Base-by-base conservation (phyloP, 2,888 invertebrate genomes). In the Cryptops parisi region DNA sequence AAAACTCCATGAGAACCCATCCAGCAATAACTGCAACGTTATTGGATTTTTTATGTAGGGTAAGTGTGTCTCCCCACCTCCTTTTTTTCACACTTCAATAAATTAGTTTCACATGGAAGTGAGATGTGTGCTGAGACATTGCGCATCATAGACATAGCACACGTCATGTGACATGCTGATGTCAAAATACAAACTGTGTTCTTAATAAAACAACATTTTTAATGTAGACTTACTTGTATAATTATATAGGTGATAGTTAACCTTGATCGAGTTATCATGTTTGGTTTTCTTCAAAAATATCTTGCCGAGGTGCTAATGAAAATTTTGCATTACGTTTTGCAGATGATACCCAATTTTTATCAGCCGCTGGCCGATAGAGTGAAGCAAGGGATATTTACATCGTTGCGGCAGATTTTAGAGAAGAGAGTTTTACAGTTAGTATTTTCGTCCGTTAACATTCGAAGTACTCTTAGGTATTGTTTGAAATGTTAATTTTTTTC, bases 1-100 rank as follows among this genome's bases (percentile, higher is more conserved):
- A 85, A 69, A 85, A 90, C 72, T 90, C 89, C 45, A 84, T 91
- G 81, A 76, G 86, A 64, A 85, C 87, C 55, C 90, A 91, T 72
- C 87, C 89, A 46, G 84, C 83, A 19, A 87, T 90, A 59, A 89
- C 90, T 57, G 88, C 87, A 54, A 88, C 88, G 19, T 74, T 91
- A 58, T 70, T 91, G 62, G 90, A 91, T 70, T 97, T 91, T 72
- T 75, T 91, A 58, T 90, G 89, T 72, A 74, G 80, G 67, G 79
- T 80, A 65, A 54, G 60, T 52, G 15, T 15, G 6, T 12, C 2
- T 40, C 2, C 9, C 9, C 25, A 19, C 19, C 21, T 17, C 33
- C 41, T 26, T 21, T 17, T 25, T 26, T 47, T 4, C 21, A 2
- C 27, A 24, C 2, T 24, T 46, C 21, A 46, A 12, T 26, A 3